Base-by-base conservation (phyloP, 1,140 invertebrate genomes). In the Drosophila littoralis region DNA sequence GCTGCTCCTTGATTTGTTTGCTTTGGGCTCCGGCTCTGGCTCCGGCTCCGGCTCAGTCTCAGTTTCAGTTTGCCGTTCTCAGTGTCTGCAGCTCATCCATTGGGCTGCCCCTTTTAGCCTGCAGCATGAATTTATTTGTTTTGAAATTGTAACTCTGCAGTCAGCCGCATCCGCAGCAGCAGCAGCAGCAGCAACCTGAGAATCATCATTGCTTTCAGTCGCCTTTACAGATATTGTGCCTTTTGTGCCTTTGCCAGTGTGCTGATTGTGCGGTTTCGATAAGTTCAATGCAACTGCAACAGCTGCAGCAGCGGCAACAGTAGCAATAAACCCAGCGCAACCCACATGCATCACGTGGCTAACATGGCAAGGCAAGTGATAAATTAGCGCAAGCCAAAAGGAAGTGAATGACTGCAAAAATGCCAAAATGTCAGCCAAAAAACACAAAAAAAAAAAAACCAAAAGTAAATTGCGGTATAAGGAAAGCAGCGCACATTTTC, bases 261-360 rank as follows among this genome's bases (percentile, higher is more conserved):
- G 84, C 83, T 88, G 83, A 88, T 88, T 88, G 83, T 88, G 83
- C 83, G 83, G 84, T 83, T 88, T 79, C 84, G 83, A 88, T 86
- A 86, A 86, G 79, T 88, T 74, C 57, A 63, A 85, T 81, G 74
- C 81, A 80, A 85, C 81, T 88, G 71, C 79, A 82, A 68, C 65
- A 60, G 10, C 55, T 28, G 51, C 75, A 66, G 60, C 65, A 70
- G 66, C 81, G 69, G 58, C 59, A 59, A 68, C 67, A 60, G 76
- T 74, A 64, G 63, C 73, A 72, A 63, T 67, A 60, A 70, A 42
- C 22, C 66, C 38, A 69, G 7, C 12, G 10, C 48, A 52, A 48
- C 60, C 64, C 71, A 61, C 71, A 69, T 74, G 57, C 65, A 74
- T 74, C 71, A 74, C 71, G 71, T 74, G 71, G 71, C 54, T 64